phyloP scores from a whole-genome alignment of 2,888 invertebrate genomes.

The Heliconius ismenius region DNA sequence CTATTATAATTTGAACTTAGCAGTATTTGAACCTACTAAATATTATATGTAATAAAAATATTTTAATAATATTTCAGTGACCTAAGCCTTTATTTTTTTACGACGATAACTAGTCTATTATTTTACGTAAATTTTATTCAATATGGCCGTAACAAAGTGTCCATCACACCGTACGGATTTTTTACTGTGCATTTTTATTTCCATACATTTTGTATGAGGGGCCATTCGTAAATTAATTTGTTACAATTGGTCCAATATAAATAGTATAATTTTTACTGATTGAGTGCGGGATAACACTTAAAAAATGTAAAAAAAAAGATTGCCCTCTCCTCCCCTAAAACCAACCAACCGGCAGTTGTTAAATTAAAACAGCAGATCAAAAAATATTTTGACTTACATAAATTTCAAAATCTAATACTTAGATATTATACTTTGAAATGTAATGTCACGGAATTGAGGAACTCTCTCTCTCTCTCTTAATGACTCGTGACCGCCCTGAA shows the following conservation, averaged over 20 bases:
- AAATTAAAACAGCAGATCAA: too few species aligned
- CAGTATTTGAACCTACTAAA: not conserved
- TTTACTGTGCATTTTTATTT: slow-evolving; percentile 30
- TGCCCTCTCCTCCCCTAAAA: too few species aligned
- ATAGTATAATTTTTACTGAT: too few species aligned
- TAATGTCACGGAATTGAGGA: too few species aligned
- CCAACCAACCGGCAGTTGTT: too few species aligned
- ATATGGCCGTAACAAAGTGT: slow-evolving; percentile 19
- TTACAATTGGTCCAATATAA: too few species aligned
- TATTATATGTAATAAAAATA: not conserved
- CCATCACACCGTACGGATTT: slow-evolving; percentile 28
- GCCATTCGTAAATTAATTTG: too few species aligned
- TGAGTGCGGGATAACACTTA: too few species aligned
- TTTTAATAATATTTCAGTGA: not conserved
- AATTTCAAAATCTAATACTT: too few species aligned
- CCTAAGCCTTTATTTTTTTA: slow-evolving; percentile 15
- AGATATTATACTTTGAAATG: not conserved
- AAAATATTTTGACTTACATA: too few species aligned
- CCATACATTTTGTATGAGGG: slow-evolving; percentile 3
- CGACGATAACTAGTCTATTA: slow-evolving; percentile 49
- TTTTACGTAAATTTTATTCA: slow-evolving; percentile 20
- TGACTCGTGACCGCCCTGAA: not conserved
- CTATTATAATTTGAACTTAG: not conserved
- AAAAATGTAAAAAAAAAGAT: too few species aligned
- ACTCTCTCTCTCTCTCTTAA: too few species aligned